These are phyloP conservation scores for Paradisaea rubra DNA, from an alignment of 2,113 vertebrate genomes.

Conservation along the genomic window DNA sequence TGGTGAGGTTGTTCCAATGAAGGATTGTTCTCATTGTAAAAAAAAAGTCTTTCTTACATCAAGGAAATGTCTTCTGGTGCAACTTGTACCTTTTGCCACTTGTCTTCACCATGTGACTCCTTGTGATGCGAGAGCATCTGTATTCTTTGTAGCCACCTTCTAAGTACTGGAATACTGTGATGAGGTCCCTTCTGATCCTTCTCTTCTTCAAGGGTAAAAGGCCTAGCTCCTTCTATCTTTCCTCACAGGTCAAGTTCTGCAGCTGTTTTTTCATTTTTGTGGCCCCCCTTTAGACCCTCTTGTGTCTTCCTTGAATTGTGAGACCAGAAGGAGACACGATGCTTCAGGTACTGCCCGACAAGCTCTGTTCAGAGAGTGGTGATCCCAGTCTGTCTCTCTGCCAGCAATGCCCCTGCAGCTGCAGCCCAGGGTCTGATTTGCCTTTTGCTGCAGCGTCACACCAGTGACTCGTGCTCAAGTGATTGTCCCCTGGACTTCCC, in stretches of 20 bases:
- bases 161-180: not conserved
- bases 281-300: not conserved
- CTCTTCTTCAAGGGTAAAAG: not conserved
- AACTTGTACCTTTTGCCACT: not conserved
- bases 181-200: not conserved
- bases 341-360: too few relatives aligned
- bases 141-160: not conserved
- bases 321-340: rapidly evolving
- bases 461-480: rapidly evolving
- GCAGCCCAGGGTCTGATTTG: not conserved
- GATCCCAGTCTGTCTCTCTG: not conserved
- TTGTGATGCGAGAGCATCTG: not conserved
- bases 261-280: not conserved
- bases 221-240: not conserved
- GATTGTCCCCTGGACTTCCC: rapidly evolving
- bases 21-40: not conserved
- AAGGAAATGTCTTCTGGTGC: not conserved
- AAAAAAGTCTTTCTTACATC: not conserved
- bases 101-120: not conserved
- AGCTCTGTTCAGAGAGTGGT: not conserved
- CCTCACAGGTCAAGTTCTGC: not conserved
- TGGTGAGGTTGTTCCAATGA: not conserved
- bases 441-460: not conserved
- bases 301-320: not conserved
- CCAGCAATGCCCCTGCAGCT: not conserved